A percentile compares a stretch with the other conserved stretches of the same genome.
phyloP scores from a whole-genome alignment of 2,113 vertebrate species.

The Colius striatus region DNA sequence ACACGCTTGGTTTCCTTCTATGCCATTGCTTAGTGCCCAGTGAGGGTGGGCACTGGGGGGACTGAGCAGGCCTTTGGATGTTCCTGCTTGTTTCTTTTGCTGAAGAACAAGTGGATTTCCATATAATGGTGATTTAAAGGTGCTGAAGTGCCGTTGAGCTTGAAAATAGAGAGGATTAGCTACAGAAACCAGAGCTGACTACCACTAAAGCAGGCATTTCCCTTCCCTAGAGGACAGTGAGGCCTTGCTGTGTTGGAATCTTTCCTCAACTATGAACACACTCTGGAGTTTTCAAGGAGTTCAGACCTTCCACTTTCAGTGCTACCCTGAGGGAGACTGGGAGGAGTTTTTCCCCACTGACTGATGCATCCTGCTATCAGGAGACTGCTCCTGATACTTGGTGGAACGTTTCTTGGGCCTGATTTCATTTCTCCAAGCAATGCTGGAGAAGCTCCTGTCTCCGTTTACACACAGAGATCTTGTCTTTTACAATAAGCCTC shows the following conservation, averaged over 20 bases:
- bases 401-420: not conserved
- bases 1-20: not conserved
- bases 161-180: not conserved
- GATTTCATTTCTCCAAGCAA: not conserved
- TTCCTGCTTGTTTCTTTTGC: not conserved
- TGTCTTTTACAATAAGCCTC: not conserved
- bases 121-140: not conserved
- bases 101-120: too few relatives aligned
- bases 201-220: not conserved
- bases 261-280: not conserved
- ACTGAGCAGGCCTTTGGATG: not conserved
- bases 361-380: not conserved
- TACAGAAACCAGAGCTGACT: not conserved
- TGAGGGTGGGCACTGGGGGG: not conserved
- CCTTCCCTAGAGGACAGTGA: not conserved
- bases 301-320: not conserved
- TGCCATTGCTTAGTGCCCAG: not conserved
- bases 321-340: not conserved
- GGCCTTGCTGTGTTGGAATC: not conserved
- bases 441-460: not conserved
- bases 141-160: not conserved
- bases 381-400: not conserved
- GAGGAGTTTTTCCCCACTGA: not conserved
- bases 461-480: not conserved
- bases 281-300: not conserved